A percentile compares a stretch with the other conserved stretches of the same genome.
Conservation (phyloP, 2,797 vertebrate genomes). For the Dicrostonyx torquatus region DNA sequence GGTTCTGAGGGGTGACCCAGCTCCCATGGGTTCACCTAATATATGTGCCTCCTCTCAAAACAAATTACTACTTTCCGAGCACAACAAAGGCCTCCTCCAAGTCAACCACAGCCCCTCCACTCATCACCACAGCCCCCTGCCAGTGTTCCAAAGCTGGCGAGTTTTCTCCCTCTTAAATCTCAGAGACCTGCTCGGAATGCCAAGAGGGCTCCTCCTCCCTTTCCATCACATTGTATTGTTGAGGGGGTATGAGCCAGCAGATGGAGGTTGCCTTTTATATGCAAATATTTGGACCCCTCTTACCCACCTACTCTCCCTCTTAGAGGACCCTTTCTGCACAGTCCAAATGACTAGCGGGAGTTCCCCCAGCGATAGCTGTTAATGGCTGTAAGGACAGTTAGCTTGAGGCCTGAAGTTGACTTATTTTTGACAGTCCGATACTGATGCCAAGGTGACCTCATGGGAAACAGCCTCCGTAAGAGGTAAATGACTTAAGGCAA, state of each 20-base stretch:
- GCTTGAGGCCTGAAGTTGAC: conserved; percentile 10
- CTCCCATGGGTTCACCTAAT: not conserved
- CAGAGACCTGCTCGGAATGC: conserved; percentile 60
- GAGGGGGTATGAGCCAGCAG: conserved; percentile 19
- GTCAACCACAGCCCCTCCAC: not conserved
- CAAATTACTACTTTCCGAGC: not conserved
- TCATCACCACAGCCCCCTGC: not conserved
- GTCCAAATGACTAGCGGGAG: conserved; percentile 53
- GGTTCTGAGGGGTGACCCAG: not conserved
- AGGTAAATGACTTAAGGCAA: not conserved
- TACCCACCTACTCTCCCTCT: conserved; percentile 39
- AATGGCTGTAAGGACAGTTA: not conserved
- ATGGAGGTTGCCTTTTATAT: conserved; percentile 72
- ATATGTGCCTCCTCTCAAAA: not conserved
- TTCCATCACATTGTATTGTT: conserved; percentile 30
- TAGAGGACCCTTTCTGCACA: not conserved
- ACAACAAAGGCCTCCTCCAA: conserved; percentile 40
- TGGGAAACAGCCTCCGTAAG: conserved; percentile 4
- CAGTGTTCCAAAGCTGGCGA: not conserved
- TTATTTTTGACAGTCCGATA: not conserved
- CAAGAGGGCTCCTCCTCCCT: conserved; percentile 43
- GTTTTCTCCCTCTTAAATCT: conserved; percentile 58
- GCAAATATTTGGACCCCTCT: conserved; percentile 68
- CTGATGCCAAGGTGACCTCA: not conserved
- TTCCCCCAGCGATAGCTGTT: conserved; percentile 66